phyloP scores from a whole-genome alignment of 2,888 invertebrate species.

The Lithophane socia region DNA sequence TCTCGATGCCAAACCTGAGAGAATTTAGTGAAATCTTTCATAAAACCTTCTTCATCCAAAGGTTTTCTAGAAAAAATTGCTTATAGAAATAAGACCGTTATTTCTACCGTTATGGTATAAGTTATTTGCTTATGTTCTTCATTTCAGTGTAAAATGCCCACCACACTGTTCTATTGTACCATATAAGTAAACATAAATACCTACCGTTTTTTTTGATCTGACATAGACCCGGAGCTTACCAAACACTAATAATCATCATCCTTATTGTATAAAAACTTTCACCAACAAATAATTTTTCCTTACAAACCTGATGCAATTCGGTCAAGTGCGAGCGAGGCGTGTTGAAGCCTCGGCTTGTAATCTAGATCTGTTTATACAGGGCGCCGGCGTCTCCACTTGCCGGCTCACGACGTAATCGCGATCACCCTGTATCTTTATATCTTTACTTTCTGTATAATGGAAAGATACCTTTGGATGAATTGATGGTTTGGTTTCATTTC shows the following conservation, averaged over 20 bases:
- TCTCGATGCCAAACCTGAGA: not conserved
- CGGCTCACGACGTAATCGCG: constrained; percentile 49
- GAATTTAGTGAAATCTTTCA: too few relatives aligned
- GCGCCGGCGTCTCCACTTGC: constrained; percentile 52
- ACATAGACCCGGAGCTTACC: not conserved
- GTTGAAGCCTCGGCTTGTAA: constrained; percentile 46
- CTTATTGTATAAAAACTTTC: not conserved
- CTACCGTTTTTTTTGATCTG: not conserved
- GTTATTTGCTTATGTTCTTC: too few relatives aligned
- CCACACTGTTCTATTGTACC: too few relatives aligned
- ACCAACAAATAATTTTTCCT: not conserved
- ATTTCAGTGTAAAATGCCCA: too few relatives aligned
- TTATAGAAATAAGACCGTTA: too few relatives aligned
- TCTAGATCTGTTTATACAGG: constrained; percentile 57
- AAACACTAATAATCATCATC: not conserved
- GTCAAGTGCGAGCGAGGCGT: constrained; percentile 53
- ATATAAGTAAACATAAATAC: too few relatives aligned
- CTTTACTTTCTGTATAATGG: constrained; percentile 42
- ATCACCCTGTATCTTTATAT: constrained; percentile 49
- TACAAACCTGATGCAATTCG: constrained; percentile 31
- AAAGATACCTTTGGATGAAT: constrained; percentile 30
- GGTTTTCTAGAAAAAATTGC: too few relatives aligned
- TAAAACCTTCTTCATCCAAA: too few relatives aligned
- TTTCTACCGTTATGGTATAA: too few relatives aligned
- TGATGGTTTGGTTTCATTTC: constrained; percentile 31